Evolutionary conservation across 2,797 vertebrate species (phyloP).

Genomic region (Euphonia xanthogaster): DNA sequence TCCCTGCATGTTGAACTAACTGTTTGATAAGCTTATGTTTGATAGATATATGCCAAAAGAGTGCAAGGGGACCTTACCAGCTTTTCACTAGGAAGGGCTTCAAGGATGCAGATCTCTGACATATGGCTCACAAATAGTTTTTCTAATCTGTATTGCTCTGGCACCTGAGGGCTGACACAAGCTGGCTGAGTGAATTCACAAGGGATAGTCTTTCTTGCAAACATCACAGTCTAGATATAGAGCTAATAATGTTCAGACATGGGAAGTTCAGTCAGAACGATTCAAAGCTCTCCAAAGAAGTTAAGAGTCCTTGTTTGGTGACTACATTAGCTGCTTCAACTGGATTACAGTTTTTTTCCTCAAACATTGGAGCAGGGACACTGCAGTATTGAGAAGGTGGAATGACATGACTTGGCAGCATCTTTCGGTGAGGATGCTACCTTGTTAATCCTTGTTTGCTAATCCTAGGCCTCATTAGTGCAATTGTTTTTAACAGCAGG

Average conservation of each 20-base stretch:
- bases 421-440: neutral
- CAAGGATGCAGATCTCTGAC: neutral
- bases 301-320: neutral
- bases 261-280: neutral
- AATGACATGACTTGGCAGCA: neutral
- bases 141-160: neutral
- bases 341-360: neutral
- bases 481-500: slow-evolving; percentile 10
- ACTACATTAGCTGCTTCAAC: neutral
- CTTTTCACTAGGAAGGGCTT: neutral
- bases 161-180: neutral
- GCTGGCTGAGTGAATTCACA: neutral
- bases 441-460: slow-evolving; percentile 14
- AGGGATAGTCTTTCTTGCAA: neutral
- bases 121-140: neutral
- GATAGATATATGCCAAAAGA: neutral
- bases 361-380: neutral
- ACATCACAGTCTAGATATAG: neutral
- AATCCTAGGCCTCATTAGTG: neutral
- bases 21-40: neutral
- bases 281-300: neutral
- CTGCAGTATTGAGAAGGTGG: neutral
- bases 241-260: neutral
- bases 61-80: neutral
- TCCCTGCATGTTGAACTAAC: neutral